phyloP scores from a whole-genome alignment of 2,113 vertebrate genomes.

The Trochalopteron elliotii region DNA sequence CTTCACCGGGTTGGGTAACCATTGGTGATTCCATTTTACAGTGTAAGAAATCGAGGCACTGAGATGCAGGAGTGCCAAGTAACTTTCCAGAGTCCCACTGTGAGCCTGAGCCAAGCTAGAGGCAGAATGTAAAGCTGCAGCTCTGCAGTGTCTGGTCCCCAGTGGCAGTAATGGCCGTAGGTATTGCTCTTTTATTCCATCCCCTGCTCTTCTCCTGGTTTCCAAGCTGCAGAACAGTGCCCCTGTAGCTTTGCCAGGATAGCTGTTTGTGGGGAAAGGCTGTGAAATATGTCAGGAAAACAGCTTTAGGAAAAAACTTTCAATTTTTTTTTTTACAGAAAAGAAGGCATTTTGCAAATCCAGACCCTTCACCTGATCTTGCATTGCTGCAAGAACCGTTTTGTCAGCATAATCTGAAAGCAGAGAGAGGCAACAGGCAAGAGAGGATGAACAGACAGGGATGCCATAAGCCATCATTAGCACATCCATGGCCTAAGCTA shows the following conservation, averaged over 20 bases:
- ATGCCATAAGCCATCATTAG: neutral
- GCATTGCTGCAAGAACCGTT: rapidly evolving
- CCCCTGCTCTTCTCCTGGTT: neutral
- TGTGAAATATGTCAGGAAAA: neutral
- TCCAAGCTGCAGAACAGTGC: neutral
- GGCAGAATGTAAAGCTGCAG: neutral
- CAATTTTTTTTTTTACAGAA: rapidly evolving
- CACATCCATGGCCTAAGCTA: neutral
- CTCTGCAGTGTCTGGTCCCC: neutral
- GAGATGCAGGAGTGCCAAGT: neutral
- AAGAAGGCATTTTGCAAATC: neutral
- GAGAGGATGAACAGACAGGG: neutral
- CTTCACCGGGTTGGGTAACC: neutral
- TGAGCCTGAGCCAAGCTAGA: neutral
- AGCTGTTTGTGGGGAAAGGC: neutral
- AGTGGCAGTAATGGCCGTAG: neutral
- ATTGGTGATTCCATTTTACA: neutral
- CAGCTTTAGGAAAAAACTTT: rapidly evolving
- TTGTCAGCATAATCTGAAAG: neutral
- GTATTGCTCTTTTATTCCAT: neutral
- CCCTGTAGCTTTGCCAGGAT: neutral
- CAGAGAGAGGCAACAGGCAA: neutral
- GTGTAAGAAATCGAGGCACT: rapidly evolving
- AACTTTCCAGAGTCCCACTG: neutral
- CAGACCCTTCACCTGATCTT: neutral